These are phyloP conservation scores for Corynorhinus townsendii DNA, from an alignment of 2,113 vertebrate species.

Conservation along the genomic window DNA sequence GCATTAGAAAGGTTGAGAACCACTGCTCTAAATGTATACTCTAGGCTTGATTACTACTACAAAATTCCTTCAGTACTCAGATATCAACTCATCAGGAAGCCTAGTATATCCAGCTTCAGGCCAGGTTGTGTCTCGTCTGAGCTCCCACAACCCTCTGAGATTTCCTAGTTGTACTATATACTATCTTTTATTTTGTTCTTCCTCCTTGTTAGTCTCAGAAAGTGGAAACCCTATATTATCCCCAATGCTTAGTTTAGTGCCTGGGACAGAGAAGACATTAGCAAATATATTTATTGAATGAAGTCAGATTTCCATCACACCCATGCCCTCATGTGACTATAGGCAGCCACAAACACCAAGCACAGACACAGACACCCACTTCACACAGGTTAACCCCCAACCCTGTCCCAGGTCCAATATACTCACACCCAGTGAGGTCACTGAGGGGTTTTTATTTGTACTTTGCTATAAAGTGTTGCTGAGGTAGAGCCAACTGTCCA, in stretches of 20 bases:
- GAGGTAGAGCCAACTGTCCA: slow-evolving; percentile 78
- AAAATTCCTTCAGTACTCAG: neutral
- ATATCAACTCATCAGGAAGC: neutral
- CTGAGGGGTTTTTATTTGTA: slow-evolving; percentile 75
- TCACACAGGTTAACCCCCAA: slow-evolving; percentile 12
- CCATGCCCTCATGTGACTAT: neutral
- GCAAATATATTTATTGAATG: neutral
- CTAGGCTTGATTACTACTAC: neutral
- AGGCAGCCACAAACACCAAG: slow-evolving; percentile 26
- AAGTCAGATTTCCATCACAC: neutral
- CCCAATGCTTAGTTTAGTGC: neutral
- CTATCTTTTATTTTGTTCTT: neutral
- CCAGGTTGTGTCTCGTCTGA: neutral
- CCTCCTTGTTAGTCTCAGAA: slow-evolving; percentile 10
- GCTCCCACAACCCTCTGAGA: neutral
- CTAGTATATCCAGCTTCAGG: neutral
- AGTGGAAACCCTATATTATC: neutral
- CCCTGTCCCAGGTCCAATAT: slow-evolving; percentile 46
- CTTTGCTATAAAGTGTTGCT: slow-evolving; percentile 79
- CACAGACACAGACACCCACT: neutral
- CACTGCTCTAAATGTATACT: neutral
- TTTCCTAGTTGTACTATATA: neutral
- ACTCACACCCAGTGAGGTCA: slow-evolving; percentile 65
- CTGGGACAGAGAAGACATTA: neutral
- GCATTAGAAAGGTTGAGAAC: too few species aligned